These are phyloP conservation scores for Sebastes wilsoni DNA, from an alignment of 2,797 vertebrate genomes.

Conservation along the genomic window DNA sequence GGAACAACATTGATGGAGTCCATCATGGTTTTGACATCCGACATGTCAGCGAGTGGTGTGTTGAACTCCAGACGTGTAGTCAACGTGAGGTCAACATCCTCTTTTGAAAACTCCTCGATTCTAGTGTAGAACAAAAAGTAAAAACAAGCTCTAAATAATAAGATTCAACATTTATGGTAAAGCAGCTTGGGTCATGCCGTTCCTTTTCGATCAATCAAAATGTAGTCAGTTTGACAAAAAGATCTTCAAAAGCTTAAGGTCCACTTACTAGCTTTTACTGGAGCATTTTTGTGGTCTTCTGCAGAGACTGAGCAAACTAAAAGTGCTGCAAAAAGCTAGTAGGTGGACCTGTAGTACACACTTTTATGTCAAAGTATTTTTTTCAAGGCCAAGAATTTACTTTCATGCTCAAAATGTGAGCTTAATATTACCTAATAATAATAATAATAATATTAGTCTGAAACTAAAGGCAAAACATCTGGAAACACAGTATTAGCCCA, in stretches of 20 bases:
- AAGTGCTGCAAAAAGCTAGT: not conserved
- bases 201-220: not conserved
- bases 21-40: constrained; percentile 92
- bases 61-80: constrained; percentile 84
- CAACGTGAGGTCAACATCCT: constrained; percentile 84
- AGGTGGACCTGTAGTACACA: not conserved
- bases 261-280: not conserved
- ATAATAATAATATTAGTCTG: not conserved
- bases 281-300: not conserved
- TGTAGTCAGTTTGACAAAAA: not conserved
- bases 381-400: not conserved
- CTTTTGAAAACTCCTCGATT: constrained; percentile 86
- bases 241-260: not conserved
- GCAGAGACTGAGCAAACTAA: not conserved
- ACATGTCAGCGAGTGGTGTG: constrained; percentile 84
- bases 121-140: constrained; percentile 69
- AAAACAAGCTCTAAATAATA: not conserved
- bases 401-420: not conserved
- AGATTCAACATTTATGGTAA: not conserved
- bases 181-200: not conserved
- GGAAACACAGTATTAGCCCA: not conserved
- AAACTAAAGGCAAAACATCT: not conserved
- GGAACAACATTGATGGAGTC: constrained; percentile 89
- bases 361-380: not conserved
- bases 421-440: too few relatives aligned